phyloP scores from a whole-genome alignment of 2,113 vertebrate genomes.

The Hypomesus transpacificus region DNA sequence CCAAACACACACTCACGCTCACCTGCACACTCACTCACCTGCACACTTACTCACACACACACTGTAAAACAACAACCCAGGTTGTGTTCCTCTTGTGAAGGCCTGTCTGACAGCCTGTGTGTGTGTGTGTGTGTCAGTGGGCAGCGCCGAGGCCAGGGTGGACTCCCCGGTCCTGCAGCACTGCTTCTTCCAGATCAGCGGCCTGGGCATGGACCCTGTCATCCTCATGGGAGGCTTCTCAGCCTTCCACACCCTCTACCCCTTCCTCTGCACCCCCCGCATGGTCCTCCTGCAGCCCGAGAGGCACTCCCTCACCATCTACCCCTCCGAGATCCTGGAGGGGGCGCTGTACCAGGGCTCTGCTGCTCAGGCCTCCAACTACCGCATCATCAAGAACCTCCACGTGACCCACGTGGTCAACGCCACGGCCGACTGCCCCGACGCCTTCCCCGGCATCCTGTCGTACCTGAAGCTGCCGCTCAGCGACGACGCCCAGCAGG shows the following conservation, averaged over 20 bases:
- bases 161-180: conserved; percentile 60
- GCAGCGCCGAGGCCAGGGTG: conserved; percentile 51
- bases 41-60: not conserved
- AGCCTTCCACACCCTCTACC: conserved; percentile 58
- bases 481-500: conserved; percentile 63
- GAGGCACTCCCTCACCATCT: conserved; percentile 60
- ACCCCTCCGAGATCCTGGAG: conserved; percentile 65
- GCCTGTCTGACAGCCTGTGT: not conserved
- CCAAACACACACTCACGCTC: not conserved
- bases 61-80: not conserved
- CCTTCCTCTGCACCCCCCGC: conserved; percentile 59
- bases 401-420: conserved; percentile 67
- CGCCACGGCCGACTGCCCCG: conserved; percentile 54
- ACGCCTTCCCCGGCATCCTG: conserved; percentile 58
- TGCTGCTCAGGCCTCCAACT: conserved; percentile 53
- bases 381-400: conserved; percentile 63
- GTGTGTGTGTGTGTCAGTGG: conserved; percentile 48
- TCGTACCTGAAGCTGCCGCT: conserved; percentile 55
- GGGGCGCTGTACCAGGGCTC: conserved; percentile 64
- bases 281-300: conserved; percentile 64
- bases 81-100: not conserved
- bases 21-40: too few species aligned
- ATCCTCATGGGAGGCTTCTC: conserved; percentile 62
- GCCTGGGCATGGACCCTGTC: conserved; percentile 67
- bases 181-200: conserved; percentile 67